phyloP scores from a whole-genome alignment of 2,113 vertebrate genomes.

The Rhinopomastus cyanomelas region DNA sequence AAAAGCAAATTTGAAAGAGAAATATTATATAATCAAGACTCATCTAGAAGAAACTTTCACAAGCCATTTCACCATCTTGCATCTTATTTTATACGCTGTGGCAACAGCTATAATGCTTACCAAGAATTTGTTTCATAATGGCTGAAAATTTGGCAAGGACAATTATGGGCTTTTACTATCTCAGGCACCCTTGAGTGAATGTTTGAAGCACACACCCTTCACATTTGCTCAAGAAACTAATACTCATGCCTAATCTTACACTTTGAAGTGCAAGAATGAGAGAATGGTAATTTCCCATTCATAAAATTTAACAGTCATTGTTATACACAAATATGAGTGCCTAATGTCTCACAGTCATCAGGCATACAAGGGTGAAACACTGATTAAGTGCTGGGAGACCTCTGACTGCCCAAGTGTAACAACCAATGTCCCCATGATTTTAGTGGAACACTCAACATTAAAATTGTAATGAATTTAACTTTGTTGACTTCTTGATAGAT shows the following conservation, averaged over 20 bases:
- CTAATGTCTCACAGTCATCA: neutral
- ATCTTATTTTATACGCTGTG: neutral
- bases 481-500: neutral
- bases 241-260: neutral
- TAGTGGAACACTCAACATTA: neutral
- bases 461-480: neutral
- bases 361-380: neutral
- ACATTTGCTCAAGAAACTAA: neutral
- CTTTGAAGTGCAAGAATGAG: neutral
- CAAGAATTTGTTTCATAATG: neutral
- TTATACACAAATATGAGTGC: neutral
- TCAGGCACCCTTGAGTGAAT: neutral
- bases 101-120: neutral
- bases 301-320: neutral
- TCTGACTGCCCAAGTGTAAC: fast-evolving
- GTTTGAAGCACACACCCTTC: fast-evolving
- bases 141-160: neutral
- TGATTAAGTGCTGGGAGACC: neutral
- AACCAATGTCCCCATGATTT: neutral
- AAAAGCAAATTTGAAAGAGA: too few relatives aligned
- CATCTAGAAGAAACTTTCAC: neutral
- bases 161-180: neutral
- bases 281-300: neutral
- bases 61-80: neutral
- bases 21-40: neutral